These are phyloP conservation scores for Calcarius lapponicus DNA, from an alignment of 2,797 vertebrate species.

Conservation along the genomic window DNA sequence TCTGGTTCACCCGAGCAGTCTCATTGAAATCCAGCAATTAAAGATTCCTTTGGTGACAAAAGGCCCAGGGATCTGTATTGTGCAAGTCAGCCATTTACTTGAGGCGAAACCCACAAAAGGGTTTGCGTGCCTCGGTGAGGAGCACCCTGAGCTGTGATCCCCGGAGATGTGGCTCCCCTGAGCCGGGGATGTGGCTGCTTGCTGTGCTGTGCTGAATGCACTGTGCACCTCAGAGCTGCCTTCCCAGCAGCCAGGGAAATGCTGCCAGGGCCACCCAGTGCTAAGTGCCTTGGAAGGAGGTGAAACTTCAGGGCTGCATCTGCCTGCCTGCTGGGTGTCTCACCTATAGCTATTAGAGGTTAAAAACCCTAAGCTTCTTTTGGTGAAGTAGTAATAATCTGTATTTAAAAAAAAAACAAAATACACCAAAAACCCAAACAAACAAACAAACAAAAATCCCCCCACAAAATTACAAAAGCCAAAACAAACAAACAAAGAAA, in stretches of 20 bases:
- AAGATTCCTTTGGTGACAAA: conserved; percentile 22
- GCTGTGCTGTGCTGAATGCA: background rate
- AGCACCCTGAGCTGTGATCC: background rate
- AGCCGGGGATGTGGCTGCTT: background rate
- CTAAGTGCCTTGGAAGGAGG: background rate
- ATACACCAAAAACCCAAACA: background rate
- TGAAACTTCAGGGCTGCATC: background rate
- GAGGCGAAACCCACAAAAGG: background rate
- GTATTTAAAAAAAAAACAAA: background rate
- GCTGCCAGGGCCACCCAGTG: background rate
- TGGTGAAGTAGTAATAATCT: background rate
- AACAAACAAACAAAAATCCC: background rate
- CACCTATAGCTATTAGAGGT: background rate
- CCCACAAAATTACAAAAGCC: background rate
- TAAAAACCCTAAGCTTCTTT: background rate
- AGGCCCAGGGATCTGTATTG: background rate
- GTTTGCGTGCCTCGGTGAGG: background rate
- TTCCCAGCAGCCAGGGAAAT: fast-evolving
- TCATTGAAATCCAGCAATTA: conserved; percentile 3
- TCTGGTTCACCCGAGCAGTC: background rate
- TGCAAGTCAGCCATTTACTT: background rate
- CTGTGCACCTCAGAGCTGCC: fast-evolving
- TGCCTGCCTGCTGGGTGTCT: background rate
- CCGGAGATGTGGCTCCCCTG: fast-evolving
- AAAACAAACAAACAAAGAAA: too few species aligned